Base-by-base conservation (phyloP, 2,888 invertebrate species). In the Ptychoptera albimana region DNA sequence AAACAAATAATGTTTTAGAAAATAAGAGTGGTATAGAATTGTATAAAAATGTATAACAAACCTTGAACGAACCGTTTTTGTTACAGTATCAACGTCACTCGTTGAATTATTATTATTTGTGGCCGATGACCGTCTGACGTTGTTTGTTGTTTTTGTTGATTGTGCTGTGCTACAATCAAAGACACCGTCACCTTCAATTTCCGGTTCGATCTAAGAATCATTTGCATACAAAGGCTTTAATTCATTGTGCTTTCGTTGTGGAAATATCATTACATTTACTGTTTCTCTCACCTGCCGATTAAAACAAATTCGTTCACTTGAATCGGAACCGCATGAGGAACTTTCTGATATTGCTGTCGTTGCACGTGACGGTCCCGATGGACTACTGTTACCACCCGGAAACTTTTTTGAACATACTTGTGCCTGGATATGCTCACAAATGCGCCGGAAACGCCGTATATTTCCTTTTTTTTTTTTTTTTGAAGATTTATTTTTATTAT, bases 381-480 rank as follows among this genome's bases (percentile, higher is more conserved):
- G 66, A 56, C 66, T 66, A 50, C 57, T 64, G 38, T 39, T 44
- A 42, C 63, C 61, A 23, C 64, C 64, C 49, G 64, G 60, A 54
- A 64, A 60, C 63, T 74, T 65, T 66, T 69, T 58, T 56, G 68
- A 66, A 45, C 75, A 75, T 53, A 86, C 82, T 51, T 88, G 87
- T 31, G 83, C 77, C 62, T 96, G 94, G 51, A 96, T 88, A 67
- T 94, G 91, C 61, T 96, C 96, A 68, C 94, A 94, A 52, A 96
- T 89, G 55, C 94, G 76, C 45, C 93, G 77, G 69, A 96, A 96
- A 49, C 96, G 76, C 45, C 94, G 78, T 54, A 93, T 89, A 61
- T 94, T 94, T 48, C 94, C 93, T 91, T 63, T 15, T 4, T 16
- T 32, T 15, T 9, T 39, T 46, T 45, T n/a, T n/a, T n/a, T n/a